Evolutionary conservation across 2,113 vertebrate genomes (phyloP), one percentile per base, ranked within the genome.

Genomic region (Pardalotus punctatus): DNA sequence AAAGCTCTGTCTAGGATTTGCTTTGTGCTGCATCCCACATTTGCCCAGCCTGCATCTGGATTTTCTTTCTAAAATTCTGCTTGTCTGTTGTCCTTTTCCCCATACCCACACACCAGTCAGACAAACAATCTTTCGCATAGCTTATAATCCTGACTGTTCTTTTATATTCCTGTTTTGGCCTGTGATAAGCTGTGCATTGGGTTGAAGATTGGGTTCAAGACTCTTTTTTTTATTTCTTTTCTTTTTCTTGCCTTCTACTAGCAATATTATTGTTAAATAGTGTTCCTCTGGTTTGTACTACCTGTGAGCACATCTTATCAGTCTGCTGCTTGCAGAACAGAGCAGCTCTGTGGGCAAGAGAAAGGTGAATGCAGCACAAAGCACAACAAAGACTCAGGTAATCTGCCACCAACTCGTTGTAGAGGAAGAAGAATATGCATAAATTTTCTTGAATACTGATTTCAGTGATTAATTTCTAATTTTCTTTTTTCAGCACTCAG

Each of bases 11-110:
- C 82, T 94, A 83, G 60, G 77, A 83, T 91, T 92, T 93, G 83
- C 56, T 93, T 29, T 81, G 80, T 83, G 91, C 40, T 1, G 0
- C 29, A 78, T 86, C 86, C 64, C 86, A 78, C n/a, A 67, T 71
- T 88, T 94, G 60, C 47, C 60, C 80, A 92, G 86, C 24, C 56
- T 86, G 51, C 77, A 71, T 96, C 88, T 96, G 94, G 88, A 88
- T 92, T 86, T 86, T 83, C 86, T 92, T 86, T 88, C 80, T 47
- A 51, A 80, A 95, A 77, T 81, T 92, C 62, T 90, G 62, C 50
- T 76, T 61, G 62, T 73, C 58, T 90, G 50, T 80, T 85, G 81
- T 66, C 51, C 35, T 83, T 76, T 65, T 81, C n/a, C 60, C 80
- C 74, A 60, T 84, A 43, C 56, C 66, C 84, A 57, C 70, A 21